These are phyloP conservation scores for Embidobia sp. DNA, from an alignment of 2,888 invertebrate genomes.

Conservation along the genomic window DNA sequence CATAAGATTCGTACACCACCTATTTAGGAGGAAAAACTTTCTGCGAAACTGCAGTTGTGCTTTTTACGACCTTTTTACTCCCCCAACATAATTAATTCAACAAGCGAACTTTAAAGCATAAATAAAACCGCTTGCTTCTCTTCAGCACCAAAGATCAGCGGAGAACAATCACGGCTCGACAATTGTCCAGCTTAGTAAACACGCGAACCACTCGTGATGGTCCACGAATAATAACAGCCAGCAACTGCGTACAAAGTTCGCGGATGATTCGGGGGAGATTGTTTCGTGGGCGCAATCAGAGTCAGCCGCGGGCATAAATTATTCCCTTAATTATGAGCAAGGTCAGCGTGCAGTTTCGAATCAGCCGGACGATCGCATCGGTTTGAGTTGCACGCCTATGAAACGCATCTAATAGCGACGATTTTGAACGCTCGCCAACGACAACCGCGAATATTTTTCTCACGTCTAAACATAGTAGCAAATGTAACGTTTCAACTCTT, in stretches of 20 bases:
- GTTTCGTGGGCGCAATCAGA: no score
- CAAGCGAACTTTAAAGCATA: no score
- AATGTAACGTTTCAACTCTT: neutral
- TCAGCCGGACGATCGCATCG: conserved; percentile 14
- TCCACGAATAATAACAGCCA: neutral
- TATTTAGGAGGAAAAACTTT: no score
- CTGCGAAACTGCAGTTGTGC: no score
- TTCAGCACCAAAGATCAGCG: conserved; percentile 5
- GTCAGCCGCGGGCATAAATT: neutral
- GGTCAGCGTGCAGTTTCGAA: conserved; percentile 11
- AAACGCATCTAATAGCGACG: conserved; percentile 16
- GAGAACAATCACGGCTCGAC: neutral
- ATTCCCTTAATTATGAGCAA: conserved; percentile 25
- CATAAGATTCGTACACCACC: no score
- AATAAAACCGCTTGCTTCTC: no score
- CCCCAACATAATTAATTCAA: no score
- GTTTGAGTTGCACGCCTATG: conserved; percentile 11
- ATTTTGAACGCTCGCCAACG: conserved; percentile 32
- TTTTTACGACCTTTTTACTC: no score
- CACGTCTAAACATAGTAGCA: conserved; percentile 29
- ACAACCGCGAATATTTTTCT: conserved; percentile 16
- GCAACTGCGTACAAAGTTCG: no score
- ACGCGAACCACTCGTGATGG: neutral
- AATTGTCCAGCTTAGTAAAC: conserved; percentile 17
- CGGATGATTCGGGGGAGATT: no score